These are phyloP conservation scores for Caenorhabditis uteleia DNA, from an alignment of 2,888 invertebrate species.

Conservation along the genomic window DNA sequence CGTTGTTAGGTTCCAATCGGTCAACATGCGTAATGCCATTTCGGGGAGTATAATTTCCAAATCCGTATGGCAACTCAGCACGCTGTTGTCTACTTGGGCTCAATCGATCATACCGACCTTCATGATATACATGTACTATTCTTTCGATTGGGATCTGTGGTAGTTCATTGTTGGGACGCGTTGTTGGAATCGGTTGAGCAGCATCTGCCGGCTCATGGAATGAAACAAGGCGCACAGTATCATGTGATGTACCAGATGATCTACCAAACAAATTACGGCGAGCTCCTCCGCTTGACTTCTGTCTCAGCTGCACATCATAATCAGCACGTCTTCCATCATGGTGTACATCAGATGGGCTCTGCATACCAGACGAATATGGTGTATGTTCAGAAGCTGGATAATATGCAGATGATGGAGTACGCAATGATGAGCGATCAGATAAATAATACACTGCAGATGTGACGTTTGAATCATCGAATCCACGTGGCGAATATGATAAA, in stretches of 20 bases:
- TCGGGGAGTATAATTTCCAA: constrained; percentile 31
- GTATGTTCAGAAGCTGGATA: constrained; percentile 28
- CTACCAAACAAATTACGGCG: constrained; percentile 44
- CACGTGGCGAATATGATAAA: constrained; percentile 27
- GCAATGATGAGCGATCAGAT: constrained; percentile 44
- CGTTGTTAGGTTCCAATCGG: constrained; percentile 27
- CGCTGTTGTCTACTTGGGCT: constrained; percentile 18
- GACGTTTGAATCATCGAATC: constrained; percentile 14
- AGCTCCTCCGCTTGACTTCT: constrained; percentile 19
- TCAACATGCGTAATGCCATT: constrained; percentile 39
- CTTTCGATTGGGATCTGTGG: constrained; percentile 39
- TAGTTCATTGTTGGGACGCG: constrained; percentile 31
- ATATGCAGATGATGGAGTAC: constrained; percentile 35
- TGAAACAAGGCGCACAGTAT: constrained; percentile 32
- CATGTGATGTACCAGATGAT: constrained; percentile 19
- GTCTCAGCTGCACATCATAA: constrained; percentile 33
- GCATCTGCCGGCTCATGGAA: constrained; percentile 40
- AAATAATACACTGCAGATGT: constrained; percentile 47
- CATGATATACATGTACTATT: constrained; percentile 39
- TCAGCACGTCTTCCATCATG: constrained; percentile 28
- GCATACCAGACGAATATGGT: constrained; percentile 8
- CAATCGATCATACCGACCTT: constrained; percentile 39
- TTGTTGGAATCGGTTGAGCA: constrained; percentile 14
- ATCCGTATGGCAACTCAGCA: constrained; percentile 26
- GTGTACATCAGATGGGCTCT: constrained; percentile 21